Base-by-base conservation (phyloP, 2,888 invertebrate species). In the Drosophila infuscata region DNA sequence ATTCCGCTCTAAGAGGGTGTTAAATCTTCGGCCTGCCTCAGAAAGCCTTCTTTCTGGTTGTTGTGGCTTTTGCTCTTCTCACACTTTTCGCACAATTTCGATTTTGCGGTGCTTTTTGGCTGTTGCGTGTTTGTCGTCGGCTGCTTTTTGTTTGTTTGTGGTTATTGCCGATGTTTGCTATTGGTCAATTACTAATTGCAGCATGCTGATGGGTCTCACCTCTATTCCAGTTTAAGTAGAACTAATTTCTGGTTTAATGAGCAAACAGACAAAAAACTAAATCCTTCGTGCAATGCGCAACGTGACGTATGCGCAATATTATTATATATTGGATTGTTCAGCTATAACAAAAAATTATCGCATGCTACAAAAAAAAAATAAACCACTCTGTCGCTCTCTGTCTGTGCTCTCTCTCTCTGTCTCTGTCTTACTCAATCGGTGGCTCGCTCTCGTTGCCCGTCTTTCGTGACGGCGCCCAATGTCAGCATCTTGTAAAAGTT, bases 21-120 rank as follows among this genome's bases (percentile, higher is more conserved):
- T 25, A 4, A 46, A 46, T 25, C 20, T 25, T 15, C 46, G 46
- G 2, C 25, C 8, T 25, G 25, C 2, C 15, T 1, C 4, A 8
- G 0, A 20, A 15, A 2, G 7, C 0, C 46, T 46, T 15, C 8
- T 3, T 25, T 46, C 20, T 32, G 53, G n/a, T 64, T 65, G 25
- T 51, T 52, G 20, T 52, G 4, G 36, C 4, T 51, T 51, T 54
- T 69, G 67, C 53, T 68, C 59, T 84, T 71, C 56, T 35, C 49
- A 46, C 46, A 64, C 54, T 63, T 75, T 81, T 80, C 52, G 80
- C 76, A 61, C 70, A 38, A 62, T 63, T 67, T 70, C 3, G 32
- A 76, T 74, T 86, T 83, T 83, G 64, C 74, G 65, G 66, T 71
- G 74, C 94, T 94, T 91, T 95, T 82, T 68, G 7, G 3, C 15